Conservation (phyloP, 2,113 vertebrate genomes). For the Entomyzon cyanotis region DNA sequence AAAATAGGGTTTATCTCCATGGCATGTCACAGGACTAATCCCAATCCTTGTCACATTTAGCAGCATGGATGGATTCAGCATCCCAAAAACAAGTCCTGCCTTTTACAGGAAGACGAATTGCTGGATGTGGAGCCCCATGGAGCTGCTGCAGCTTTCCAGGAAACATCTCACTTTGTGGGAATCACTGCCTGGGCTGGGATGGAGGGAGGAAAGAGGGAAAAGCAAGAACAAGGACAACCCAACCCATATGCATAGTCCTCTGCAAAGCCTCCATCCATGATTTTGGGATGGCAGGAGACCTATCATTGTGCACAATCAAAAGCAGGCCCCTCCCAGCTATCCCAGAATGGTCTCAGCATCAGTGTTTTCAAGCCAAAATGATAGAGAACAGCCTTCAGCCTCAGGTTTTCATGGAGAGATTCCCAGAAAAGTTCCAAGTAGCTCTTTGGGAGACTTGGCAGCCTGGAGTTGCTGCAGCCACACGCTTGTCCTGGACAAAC, state of each 20-base stretch:
- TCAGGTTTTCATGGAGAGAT: not conserved
- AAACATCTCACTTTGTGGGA: not conserved
- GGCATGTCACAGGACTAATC: not conserved
- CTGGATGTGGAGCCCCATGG: not conserved
- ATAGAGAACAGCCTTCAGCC: not conserved
- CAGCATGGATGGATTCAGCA: not conserved
- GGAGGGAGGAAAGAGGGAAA: not conserved
- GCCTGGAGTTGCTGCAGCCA: not conserved
- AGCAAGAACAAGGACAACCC: not conserved
- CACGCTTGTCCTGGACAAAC: not conserved
- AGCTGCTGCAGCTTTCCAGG: not conserved
- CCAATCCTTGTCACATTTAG: not conserved
- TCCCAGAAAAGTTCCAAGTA: not conserved
- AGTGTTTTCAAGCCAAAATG: not conserved
- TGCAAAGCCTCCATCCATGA: not conserved
- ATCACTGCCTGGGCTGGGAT: not conserved
- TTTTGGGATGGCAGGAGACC: not conserved
- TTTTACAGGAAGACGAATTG: not conserved
- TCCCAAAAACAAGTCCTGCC: not conserved
- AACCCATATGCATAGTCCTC: not conserved
- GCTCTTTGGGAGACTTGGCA: not conserved
- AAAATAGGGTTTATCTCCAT: not conserved
- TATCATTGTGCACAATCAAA: not conserved
- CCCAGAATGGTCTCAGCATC: not conserved
- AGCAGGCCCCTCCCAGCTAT: rapidly evolving